Base-by-base conservation (phyloP, 2,888 invertebrate genomes). In the Drepana falcataria region DNA sequence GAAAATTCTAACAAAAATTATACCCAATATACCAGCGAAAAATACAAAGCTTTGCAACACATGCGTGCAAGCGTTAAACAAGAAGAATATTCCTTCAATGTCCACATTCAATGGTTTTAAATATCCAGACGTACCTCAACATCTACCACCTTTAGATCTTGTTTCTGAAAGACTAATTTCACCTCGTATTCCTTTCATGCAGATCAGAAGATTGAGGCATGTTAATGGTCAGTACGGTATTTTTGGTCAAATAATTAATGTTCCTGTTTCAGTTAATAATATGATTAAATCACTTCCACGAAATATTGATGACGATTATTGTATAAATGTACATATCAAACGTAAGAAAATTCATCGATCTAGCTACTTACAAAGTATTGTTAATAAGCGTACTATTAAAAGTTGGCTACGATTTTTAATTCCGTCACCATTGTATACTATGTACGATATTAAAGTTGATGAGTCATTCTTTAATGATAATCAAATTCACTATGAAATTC, bases 231-330 rank as follows among this genome's bases (percentile, higher is more conserved):
- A 68, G 34, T 59, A 54, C 48, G 67, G 69, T 35, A 72, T 73
- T 54, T 65, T 59, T 47, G 73, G 69, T 2, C 73, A 75, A 52
- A 55, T 73, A 33, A 72, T 76, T 51, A 73, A 76, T 69, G 65
- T 74, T 51, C 74, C 74, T 48, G 59, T 71, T 0, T 56, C 59
- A 55, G 63, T 67, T 35, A 55, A 73, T 64, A 68, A 65, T 56
- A 73, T 73, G 68, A 65, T 73, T 48, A 63, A 61, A 35, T 51
- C 49, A 53, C 57, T 73, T 48, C 71, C 72, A 55, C 61, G 74
- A 60, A 51, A 69, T 35, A 55, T 71, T 33, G 35, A 66, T 48
- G 72, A 68, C 55, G 60, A 55, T 44, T 48, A 41, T 59, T 64
- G 60, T 48, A 52, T 70, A 55, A 56, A 64, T 55, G 65, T 67